Evolutionary conservation across 2,113 vertebrate genomes (phyloP).

Genomic region (Caranx melampygus): DNA sequence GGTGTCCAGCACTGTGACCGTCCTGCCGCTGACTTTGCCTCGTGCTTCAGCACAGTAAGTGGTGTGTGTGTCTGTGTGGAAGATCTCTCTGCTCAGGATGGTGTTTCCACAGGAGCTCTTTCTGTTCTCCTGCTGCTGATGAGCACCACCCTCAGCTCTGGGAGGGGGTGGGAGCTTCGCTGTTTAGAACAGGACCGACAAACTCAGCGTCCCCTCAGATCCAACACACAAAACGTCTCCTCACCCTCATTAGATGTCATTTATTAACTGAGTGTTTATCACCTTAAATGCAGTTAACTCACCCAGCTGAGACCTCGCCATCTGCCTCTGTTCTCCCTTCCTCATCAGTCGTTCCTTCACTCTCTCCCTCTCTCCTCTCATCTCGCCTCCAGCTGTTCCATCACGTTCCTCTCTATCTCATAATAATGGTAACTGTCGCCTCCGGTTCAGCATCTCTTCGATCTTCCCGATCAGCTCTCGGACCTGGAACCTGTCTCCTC

Average conservation of each 20-base stretch:
- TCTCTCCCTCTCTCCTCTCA: constrained; percentile 48
- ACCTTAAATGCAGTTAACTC: constrained; percentile 39
- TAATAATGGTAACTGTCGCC: constrained; percentile 18
- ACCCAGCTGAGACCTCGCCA: constrained; percentile 64
- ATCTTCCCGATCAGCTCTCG: constrained; percentile 78
- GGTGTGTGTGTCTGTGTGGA: constrained; percentile 36
- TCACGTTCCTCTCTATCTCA: constrained; percentile 36
- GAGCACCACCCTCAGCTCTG: constrained; percentile 64
- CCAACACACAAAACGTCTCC: neutral
- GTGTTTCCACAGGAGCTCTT: constrained; percentile 81
- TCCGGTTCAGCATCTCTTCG: constrained; percentile 59
- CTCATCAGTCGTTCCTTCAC: constrained; percentile 45
- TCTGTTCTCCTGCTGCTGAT: constrained; percentile 66
- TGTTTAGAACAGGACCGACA: constrained; percentile 45
- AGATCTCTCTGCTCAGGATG: constrained; percentile 65
- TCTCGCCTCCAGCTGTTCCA: constrained; percentile 56
- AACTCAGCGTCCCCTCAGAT: neutral
- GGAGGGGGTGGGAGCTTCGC: constrained; percentile 39
- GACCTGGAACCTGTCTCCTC: constrained; percentile 74
- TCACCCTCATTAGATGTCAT: neutral
- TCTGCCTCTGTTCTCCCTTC: constrained; percentile 54
- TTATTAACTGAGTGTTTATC: constrained; percentile 7
- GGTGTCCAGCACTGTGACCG: constrained; percentile 71
- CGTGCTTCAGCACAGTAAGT: constrained; percentile 34
- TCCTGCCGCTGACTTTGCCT: constrained; percentile 24